Conservation (phyloP, 2,888 invertebrate genomes). For the Mesochorus sp. region DNA sequence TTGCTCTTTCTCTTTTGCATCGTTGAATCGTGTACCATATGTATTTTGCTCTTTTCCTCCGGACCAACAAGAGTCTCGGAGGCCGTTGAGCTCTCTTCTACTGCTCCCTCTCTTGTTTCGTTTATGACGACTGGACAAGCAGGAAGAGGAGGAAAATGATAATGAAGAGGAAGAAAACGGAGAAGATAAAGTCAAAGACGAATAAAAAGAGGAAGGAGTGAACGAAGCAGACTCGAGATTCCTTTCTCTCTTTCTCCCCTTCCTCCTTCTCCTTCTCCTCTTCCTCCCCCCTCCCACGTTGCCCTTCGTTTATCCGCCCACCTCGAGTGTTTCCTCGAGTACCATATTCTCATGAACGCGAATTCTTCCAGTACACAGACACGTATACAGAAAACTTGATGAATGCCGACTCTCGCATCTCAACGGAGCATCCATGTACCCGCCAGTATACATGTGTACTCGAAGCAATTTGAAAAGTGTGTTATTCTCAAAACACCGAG, state of each 20-base stretch:
- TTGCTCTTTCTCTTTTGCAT: slow-evolving; percentile 34
- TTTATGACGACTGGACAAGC: slow-evolving; percentile 64
- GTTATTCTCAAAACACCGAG: slow-evolving; percentile 23
- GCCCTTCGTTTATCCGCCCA: slow-evolving; percentile 72
- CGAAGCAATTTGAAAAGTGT: slow-evolving; percentile 37
- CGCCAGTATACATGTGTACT: slow-evolving; percentile 23
- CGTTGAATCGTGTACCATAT: neutral
- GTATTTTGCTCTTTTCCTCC: neutral
- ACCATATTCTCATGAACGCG: slow-evolving; percentile 49
- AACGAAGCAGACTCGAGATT: neutral
- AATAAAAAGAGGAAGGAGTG: neutral
- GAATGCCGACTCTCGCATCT: neutral
- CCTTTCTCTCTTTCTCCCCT: neutral
- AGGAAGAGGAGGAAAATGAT: slow-evolving; percentile 23
- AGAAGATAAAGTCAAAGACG: neutral
- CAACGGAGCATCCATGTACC: slow-evolving; percentile 18
- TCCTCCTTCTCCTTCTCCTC: neutral
- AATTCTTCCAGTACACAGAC: neutral
- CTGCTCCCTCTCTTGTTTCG: slow-evolving; percentile 62
- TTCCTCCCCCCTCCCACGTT: slow-evolving; percentile 66
- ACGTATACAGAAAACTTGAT: neutral
- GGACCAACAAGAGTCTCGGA: slow-evolving; percentile 5
- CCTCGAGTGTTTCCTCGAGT: slow-evolving; percentile 71
- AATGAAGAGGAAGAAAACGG: slow-evolving; percentile 5
- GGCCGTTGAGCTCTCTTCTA: slow-evolving; percentile 13